Evolutionary conservation across 2,797 vertebrate genomes (phyloP), one percentile per base, ranked within the genome.

Genomic region (Parotocinclus haroldoi): DNA sequence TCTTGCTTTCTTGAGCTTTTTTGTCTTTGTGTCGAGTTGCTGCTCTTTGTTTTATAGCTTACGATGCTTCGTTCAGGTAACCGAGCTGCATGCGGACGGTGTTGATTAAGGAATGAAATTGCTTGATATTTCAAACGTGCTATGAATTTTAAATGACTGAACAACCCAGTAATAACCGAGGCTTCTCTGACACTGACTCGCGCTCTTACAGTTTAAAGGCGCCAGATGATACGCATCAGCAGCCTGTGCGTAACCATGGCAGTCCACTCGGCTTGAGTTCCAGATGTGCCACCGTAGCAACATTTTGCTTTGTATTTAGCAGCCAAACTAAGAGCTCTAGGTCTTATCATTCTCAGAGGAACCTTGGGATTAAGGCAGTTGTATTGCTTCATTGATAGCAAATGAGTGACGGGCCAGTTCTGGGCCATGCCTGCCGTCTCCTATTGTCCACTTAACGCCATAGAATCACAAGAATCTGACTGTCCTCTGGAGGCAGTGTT

Each of bases 81-180:
- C 57, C 50, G 61, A 52, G 66, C 57, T 73, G 76, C 61, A 62
- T 76, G 73, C 56, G 37, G 50, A 76, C 71, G 57, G 60, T n/a
- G 42, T 49, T 55, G 50, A 73, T 65, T 61, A 51, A 59, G 56
- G 60, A 7, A 50, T 72, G 63, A 63, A 63, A 56, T 53, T 65
- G 63, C 59, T 71, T 12, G 64, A 61, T 19, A 71, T 76, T 58
- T 59, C 67, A 48, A 62, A 60, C 36, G 39, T 36, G 9, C 44
- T 17, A 51, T 36, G 48, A 48, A 58, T 58, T 53, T 44, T 58
- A n/a, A 14, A 53, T 40, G 3, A 58, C n/a, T 16, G 44, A 66
- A 57, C 64, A 76, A 69, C 68, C 61, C 67, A 67, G 65, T 48
- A 71, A 73, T 71, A 17, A 59, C 63, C 60, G 54, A 62, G 45